Conservation (phyloP, 2,797 vertebrate species). For the Melanotaenia maccullochi region DNA sequence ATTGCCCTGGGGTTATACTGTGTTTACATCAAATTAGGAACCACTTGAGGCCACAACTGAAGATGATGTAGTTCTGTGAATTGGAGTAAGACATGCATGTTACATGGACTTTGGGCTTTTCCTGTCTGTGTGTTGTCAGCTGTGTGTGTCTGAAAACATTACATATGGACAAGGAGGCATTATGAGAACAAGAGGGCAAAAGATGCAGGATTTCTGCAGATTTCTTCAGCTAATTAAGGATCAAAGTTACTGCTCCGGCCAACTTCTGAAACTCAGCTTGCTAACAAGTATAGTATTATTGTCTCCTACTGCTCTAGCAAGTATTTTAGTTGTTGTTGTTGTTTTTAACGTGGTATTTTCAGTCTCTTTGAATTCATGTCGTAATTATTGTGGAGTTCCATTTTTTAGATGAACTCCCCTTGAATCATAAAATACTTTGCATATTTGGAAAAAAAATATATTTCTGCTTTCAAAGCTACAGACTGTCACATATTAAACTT, state of each 20-base stretch:
- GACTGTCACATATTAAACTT: too few relatives aligned
- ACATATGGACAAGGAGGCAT: conserved; percentile 13
- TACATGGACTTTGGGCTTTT: conserved; percentile 16
- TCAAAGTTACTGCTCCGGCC: conserved; percentile 29
- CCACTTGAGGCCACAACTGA: conserved; percentile 29
- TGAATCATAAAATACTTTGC: too few relatives aligned
- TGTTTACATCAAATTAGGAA: conserved; percentile 59
- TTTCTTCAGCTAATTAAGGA: conserved; percentile 63
- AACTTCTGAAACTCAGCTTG: conserved; percentile 36
- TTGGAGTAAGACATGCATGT: conserved; percentile 23
- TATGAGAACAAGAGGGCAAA: conserved; percentile 48
- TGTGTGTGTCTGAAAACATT: conserved; percentile 9
- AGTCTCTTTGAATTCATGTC: too few relatives aligned
- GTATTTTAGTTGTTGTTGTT: too few relatives aligned
- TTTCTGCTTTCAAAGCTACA: too few relatives aligned
- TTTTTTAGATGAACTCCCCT: too few relatives aligned
- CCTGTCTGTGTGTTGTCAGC: not conserved
- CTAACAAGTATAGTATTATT: conserved; percentile 21
- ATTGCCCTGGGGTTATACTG: conserved; percentile 42
- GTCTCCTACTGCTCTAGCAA: conserved; percentile 2
- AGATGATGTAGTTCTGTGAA: conserved; percentile 40
- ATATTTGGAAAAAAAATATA: too few relatives aligned
- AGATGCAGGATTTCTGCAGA: conserved; percentile 39
- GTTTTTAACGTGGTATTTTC: too few relatives aligned
- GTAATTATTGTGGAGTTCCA: too few relatives aligned